phyloP scores from a whole-genome alignment of 2,113 vertebrate genomes.

The Cacatua alba region DNA sequence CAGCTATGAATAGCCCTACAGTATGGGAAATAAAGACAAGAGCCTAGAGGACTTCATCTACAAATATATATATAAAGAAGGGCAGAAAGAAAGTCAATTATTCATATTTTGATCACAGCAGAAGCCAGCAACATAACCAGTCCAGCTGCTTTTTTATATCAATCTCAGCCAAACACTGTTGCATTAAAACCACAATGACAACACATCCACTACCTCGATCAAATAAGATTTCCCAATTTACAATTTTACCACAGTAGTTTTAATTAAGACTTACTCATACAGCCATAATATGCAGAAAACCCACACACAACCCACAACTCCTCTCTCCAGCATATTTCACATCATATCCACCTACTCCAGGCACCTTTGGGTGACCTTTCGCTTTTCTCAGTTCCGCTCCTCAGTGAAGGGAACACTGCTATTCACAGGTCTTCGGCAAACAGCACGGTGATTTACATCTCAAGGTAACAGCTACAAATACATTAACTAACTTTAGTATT shows the following conservation, averaged over 20 bases:
- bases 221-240: not conserved
- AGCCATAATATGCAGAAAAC: not conserved
- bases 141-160: not conserved
- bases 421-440: not conserved
- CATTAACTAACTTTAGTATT: not conserved
- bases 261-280: constrained; percentile 12
- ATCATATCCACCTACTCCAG: not conserved
- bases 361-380: not conserved
- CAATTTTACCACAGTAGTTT: not conserved
- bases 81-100: not conserved
- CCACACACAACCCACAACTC: constrained; percentile 1
- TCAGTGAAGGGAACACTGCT: not conserved
- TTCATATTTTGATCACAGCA: not conserved
- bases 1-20: not conserved
- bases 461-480: not conserved
- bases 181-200: not conserved
- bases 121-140: not conserved
- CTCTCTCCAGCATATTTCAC: not conserved
- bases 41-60: not conserved
- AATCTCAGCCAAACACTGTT: not conserved
- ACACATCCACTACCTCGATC: not conserved
- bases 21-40: not conserved
- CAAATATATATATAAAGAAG: not conserved
- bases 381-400: not conserved
- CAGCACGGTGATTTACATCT: not conserved